Evolutionary conservation across 2,888 invertebrate species (phyloP).

Genomic region (Micoletzkya japonica): DNA sequence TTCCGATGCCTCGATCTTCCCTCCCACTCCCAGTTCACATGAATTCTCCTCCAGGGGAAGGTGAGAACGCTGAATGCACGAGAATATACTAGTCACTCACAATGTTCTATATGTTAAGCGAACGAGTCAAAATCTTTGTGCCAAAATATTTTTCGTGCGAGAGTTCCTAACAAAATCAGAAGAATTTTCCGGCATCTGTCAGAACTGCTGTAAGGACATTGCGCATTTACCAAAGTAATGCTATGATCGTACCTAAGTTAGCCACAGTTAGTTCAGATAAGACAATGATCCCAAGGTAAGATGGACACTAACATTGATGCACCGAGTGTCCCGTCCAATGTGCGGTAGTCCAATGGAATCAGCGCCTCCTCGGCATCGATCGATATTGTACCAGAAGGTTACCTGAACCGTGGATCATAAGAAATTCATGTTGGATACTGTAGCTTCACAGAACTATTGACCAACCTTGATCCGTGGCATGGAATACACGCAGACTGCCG

Average conservation of each 20-base stretch:
- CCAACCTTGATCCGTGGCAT: slow-evolving; percentile 51
- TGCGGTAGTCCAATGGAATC: slow-evolving; percentile 66
- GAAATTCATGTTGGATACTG: background rate
- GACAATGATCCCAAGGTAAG: background rate
- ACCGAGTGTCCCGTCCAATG: slow-evolving; percentile 63
- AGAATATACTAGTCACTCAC: no score
- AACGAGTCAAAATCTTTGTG: no score
- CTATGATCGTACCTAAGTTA: background rate
- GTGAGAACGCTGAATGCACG: slow-evolving; percentile 53
- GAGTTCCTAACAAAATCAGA: no score
- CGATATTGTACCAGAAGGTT: slow-evolving; percentile 66
- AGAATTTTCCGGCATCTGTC: no score
- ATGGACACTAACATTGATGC: slow-evolving; percentile 59
- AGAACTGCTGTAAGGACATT: no score
- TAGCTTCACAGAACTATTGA: background rate
- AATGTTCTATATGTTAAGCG: no score
- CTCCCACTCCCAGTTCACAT: slow-evolving; percentile 61
- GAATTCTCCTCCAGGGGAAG: slow-evolving; percentile 59
- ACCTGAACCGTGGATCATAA: slow-evolving; percentile 38
- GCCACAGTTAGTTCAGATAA: background rate
- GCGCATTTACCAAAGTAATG: background rate
- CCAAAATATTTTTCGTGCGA: no score
- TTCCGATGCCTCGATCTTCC: slow-evolving; percentile 54
- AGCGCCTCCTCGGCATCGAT: slow-evolving; percentile 65
- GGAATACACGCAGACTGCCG: slow-evolving; percentile 65